Evolutionary conservation across 2,113 vertebrate species (phyloP), one percentile per base, ranked within the genome.

Genomic region (Heterotilapia buettikoferi): DNA sequence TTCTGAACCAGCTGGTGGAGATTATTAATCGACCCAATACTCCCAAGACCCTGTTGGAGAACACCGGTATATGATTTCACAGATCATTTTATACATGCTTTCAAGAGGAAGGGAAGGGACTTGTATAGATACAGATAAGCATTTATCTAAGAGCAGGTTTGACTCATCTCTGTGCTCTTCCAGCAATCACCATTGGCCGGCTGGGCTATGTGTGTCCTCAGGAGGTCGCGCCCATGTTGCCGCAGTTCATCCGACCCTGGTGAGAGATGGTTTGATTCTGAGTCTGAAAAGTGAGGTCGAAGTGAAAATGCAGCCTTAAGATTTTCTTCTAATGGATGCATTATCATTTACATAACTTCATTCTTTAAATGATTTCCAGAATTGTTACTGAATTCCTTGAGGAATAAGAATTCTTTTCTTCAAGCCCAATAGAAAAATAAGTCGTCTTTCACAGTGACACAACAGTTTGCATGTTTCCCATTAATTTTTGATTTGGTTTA

Each of bases 11-110:
- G 86, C 96, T 99, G 81, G 98, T 98, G 88, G 98, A 99, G 92
- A 99, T 99, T 80, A 99, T 99, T 87, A 99, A 99, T 90, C 95
- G 98, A 80, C 98, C 98, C 87, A 99, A 99, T 94, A 99, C 98
- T 0, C 98, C 98, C 66, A 99, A 99, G 95, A 99, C 98, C 1
- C 96, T 99, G 59, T 95, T 99, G 92, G 98, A 99, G 87, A 99
- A 99, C 94, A 99, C 98, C 0, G 98, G 98, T 98, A 95, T 36
- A 4, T 82, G 1, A 14, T 31, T 29, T n/a, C 29, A 14, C 53
- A 56, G 2, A 80, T 53, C 13, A 26, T 53, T 57, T 63, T 83
- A 53, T 31, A 13, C 13, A 78, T 50, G 6, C 14, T 33, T 50
- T 78, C 26, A 52, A 78, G 45, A 6, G n/a, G 68, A 5, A 31